These are phyloP conservation scores for Platysteira castanea DNA, from an alignment of 2,113 vertebrate species.

Conservation along the genomic window DNA sequence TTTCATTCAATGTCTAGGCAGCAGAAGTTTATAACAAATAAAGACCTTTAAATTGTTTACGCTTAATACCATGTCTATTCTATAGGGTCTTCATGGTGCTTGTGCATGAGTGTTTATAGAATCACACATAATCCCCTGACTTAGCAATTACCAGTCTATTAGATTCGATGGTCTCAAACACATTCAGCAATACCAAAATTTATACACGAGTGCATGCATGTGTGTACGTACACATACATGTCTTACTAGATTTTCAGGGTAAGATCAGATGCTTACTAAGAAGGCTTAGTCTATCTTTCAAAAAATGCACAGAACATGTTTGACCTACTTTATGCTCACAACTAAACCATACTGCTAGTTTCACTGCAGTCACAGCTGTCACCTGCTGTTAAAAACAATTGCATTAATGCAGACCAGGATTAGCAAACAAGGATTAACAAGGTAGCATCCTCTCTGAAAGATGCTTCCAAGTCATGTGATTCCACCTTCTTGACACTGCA, in stretches of 20 bases:
- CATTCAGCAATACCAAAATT: background rate
- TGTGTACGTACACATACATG: accelerated
- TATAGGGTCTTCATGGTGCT: background rate
- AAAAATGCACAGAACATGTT: background rate
- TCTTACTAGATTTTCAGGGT: background rate
- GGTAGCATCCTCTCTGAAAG: background rate
- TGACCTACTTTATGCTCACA: conserved; percentile 2
- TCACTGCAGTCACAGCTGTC: background rate
- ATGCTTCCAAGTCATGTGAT: background rate
- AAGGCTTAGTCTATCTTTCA: background rate
- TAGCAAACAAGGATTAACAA: conserved; percentile 12
- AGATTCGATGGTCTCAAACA: background rate
- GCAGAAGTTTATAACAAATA: background rate
- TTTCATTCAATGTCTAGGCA: background rate
- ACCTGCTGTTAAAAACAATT: conserved; percentile 14
- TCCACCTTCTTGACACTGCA: background rate
- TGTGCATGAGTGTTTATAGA: background rate
- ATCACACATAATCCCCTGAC: background rate
- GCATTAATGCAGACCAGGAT: background rate
- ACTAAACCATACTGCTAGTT: background rate
- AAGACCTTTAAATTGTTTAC: background rate
- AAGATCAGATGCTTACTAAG: background rate
- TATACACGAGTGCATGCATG: accelerated
- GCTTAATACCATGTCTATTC: background rate
- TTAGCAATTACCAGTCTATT: too few relatives aligned